Percentiles rank a stretch among this genome's conserved stretches.
phyloP scores from a whole-genome alignment of 2,113 vertebrate species.

The Atractosteus spatula region DNA sequence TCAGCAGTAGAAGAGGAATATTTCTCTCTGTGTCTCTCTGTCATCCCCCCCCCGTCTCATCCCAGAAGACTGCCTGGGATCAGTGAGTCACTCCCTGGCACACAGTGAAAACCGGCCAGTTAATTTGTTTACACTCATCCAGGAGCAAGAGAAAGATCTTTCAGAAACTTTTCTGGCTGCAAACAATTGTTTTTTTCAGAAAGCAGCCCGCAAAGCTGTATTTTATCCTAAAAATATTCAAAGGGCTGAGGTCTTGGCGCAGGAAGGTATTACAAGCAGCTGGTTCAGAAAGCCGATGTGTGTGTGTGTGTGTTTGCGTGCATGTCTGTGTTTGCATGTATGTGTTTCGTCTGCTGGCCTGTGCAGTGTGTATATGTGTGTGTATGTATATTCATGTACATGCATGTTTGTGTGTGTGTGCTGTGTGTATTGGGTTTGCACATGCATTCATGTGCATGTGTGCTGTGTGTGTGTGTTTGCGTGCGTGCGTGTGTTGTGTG shows the following conservation, averaged over 20 bases:
- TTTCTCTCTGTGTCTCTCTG: slow-evolving; percentile 11
- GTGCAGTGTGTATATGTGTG: too few species aligned
- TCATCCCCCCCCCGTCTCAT: not conserved
- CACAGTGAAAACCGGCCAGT: too few species aligned
- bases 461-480: too few species aligned
- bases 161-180: not conserved
- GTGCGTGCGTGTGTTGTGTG: too few species aligned
- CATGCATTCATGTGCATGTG: too few species aligned
- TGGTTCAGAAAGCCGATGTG: not conserved
- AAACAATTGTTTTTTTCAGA: not conserved
- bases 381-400: too few species aligned
- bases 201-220: not conserved
- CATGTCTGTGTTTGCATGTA: not conserved
- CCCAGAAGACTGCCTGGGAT: not conserved
- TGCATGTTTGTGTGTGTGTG: too few species aligned
- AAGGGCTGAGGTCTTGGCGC: not conserved
- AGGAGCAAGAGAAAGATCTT: not conserved
- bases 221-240: slow-evolving; percentile 23
- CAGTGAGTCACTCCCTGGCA: not conserved
- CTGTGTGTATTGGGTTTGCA: too few species aligned
- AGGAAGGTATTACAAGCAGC: not conserved
- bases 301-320: not conserved
- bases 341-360: too few species aligned
- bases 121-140: too few species aligned
- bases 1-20: not conserved